Conservation (phyloP, 2,797 vertebrate genomes). For the Sciurus vulgaris region DNA sequence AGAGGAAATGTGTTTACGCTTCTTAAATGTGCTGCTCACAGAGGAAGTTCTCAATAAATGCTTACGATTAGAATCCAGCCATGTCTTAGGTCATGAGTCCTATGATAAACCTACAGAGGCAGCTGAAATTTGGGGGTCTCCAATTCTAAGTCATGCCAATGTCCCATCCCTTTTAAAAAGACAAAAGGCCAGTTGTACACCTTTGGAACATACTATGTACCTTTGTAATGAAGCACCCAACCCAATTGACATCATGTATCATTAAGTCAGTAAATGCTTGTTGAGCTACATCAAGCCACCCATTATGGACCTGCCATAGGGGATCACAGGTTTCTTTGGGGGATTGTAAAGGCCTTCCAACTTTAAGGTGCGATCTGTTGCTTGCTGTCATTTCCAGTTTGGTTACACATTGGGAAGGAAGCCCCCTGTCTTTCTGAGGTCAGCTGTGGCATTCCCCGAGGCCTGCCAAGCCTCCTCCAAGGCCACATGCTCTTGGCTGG, state of each 20-base stretch:
- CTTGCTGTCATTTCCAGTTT: background rate
- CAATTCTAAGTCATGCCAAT: background rate
- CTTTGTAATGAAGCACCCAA: conserved; percentile 46
- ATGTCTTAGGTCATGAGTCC: background rate
- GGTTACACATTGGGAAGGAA: background rate
- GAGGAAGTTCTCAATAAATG: background rate
- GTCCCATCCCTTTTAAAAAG: background rate
- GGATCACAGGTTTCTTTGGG: conserved; percentile 56
- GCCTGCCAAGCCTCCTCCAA: background rate
- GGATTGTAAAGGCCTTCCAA: conserved; percentile 61
- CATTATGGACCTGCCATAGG: conserved; percentile 31
- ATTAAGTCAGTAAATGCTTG: conserved; percentile 66
- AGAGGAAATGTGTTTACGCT: background rate
- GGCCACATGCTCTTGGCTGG: background rate
- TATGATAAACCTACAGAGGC: background rate
- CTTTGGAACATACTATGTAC: conserved; percentile 1
- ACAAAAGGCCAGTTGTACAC: background rate
- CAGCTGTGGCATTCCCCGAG: background rate
- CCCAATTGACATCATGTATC: background rate
- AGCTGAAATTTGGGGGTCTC: background rate
- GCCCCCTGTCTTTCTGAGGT: background rate
- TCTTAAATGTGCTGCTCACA: background rate
- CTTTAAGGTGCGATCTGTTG: background rate
- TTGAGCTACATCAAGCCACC: conserved; percentile 41
- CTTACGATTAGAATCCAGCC: background rate